Base-by-base conservation (phyloP, 2,888 invertebrate genomes). In the Caenorhabditis virilis region DNA sequence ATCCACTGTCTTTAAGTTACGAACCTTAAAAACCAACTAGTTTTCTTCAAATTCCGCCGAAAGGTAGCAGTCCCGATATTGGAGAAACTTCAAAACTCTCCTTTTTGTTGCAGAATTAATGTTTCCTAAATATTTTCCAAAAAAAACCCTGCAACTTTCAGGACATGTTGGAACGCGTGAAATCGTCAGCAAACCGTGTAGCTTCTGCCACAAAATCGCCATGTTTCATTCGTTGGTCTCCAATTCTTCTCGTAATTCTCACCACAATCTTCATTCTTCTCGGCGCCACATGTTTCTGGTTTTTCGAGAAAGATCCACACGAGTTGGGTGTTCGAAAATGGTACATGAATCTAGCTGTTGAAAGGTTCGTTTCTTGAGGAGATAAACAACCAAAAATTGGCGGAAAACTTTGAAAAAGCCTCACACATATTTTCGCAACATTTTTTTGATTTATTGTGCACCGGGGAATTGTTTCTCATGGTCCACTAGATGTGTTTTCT, bases 281-380 rank as follows among this genome's bases (percentile, higher is more conserved):
- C 57, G 79, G 79, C 33, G 71, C 78, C 22, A 69, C 76, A 20
- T 74, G 70, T 18, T 78, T 80, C 55, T 68, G 66, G 43, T 65
- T 69, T 23, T 65, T 79, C 46, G 79, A 80, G 50, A 63, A 72
- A 16, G 54, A 68, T 16, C 47, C 61, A 7, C 76, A 79, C 23
- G 76, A 78, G 49, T 35, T 67, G 35, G 43, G 22, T 11, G 65
- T 76, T 25, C 50, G 70, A 9, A 67, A 72, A 46, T 78, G 71
- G 61, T 68, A 67, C 46, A 70, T 72, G 61, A 77, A 76, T 41
- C 50, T 69, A 26, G 68, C 62, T 7, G 69, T 72, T 39, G 73
- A 71, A 30, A 65, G 79, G 78, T 45, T 45, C 16, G 27, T 23
- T 42, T 22, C 6, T 22, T 41, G 20, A 22, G n/a, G n/a, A n/a